Conservation (phyloP, 1,140 invertebrate species). For the Hycleus cichorii region DNA sequence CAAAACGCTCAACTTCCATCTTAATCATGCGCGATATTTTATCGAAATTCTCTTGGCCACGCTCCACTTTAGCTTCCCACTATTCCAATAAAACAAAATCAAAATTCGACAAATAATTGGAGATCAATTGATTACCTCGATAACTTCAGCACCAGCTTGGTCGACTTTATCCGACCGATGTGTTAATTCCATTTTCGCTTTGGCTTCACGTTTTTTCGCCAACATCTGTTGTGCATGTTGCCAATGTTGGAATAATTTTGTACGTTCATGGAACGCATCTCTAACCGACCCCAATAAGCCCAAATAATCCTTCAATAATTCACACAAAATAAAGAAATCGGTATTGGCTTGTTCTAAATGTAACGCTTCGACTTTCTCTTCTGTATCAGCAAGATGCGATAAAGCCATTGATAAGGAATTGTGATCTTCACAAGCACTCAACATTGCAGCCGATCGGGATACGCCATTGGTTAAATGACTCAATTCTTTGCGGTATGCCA, state of each 20-base stretch:
- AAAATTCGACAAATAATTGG: too few species aligned
- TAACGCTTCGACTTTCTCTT: slow-evolving; percentile 83
- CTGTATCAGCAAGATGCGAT: slow-evolving; percentile 87
- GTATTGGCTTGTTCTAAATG: slow-evolving; percentile 89
- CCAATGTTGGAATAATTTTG: slow-evolving; percentile 97
- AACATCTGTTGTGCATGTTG: slow-evolving; percentile 93
- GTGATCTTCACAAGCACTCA: slow-evolving; percentile 93
- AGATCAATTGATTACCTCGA: slow-evolving; percentile 58
- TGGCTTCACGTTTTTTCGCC: slow-evolving; percentile 89
- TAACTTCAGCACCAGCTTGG: slow-evolving; percentile 81
- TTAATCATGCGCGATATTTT: slow-evolving; percentile 94
- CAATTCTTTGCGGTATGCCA: slow-evolving; percentile 79
- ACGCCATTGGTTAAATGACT: slow-evolving; percentile 70
- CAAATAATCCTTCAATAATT: slow-evolving; percentile 94
- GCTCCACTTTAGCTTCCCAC: slow-evolving; percentile 94
- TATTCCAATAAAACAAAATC: slow-evolving; percentile 35
- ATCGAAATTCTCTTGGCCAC: slow-evolving; percentile 94
- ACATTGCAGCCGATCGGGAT: slow-evolving; percentile 81
- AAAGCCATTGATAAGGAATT: slow-evolving; percentile 85
- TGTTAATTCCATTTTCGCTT: slow-evolving; percentile 83
- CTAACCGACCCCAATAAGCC: slow-evolving; percentile 88
- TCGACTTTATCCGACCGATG: slow-evolving; percentile 79
- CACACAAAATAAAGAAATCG: slow-evolving; percentile 88
- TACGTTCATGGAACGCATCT: slow-evolving; percentile 96
- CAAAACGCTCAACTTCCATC: slow-evolving; percentile 90